A percentile compares a stretch with the other conserved stretches of the same genome.
Evolutionary conservation across 2,113 vertebrate genomes (phyloP).

Genomic region (Nesogale talazaci): DNA sequence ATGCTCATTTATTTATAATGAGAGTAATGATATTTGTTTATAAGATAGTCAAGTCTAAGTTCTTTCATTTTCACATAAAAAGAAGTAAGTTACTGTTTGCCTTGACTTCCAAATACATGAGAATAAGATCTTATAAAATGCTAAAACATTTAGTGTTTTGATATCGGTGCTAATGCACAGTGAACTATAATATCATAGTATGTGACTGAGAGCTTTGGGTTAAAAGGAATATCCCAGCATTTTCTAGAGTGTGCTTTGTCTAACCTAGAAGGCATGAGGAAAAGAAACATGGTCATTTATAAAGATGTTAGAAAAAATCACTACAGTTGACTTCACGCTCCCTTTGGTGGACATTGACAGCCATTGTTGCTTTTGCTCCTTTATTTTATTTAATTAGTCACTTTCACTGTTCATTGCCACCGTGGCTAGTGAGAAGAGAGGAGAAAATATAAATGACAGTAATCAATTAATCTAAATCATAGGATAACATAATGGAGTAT

Average conservation of each 20-base stretch:
- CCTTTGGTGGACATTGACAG: not conserved
- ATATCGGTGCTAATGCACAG: not conserved
- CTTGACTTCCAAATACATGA: constrained; percentile 8
- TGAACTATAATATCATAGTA: not conserved
- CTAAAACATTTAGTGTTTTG: not conserved
- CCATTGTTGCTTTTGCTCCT: not conserved
- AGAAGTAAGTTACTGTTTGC: not conserved
- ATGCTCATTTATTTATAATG: not conserved
- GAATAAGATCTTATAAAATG: not conserved
- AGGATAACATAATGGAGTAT: not conserved
- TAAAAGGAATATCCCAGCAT: not conserved
- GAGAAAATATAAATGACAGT: not conserved
- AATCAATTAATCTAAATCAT: not conserved
- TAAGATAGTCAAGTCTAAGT: not conserved
- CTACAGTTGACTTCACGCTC: not conserved
- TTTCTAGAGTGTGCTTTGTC: not conserved
- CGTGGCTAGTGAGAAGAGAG: not conserved
- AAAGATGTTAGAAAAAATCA: not conserved
- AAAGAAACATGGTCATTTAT: not conserved
- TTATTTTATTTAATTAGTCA: constrained; percentile 20
- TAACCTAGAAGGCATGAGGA: constrained; percentile 10
- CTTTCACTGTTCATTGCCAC: not conserved
- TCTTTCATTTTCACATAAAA: not conserved
- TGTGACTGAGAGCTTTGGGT: not conserved
- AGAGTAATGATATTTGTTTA: too few relatives aligned